Evolutionary conservation across 2,113 vertebrate genomes (phyloP).

Genomic region (Lepus americanus): DNA sequence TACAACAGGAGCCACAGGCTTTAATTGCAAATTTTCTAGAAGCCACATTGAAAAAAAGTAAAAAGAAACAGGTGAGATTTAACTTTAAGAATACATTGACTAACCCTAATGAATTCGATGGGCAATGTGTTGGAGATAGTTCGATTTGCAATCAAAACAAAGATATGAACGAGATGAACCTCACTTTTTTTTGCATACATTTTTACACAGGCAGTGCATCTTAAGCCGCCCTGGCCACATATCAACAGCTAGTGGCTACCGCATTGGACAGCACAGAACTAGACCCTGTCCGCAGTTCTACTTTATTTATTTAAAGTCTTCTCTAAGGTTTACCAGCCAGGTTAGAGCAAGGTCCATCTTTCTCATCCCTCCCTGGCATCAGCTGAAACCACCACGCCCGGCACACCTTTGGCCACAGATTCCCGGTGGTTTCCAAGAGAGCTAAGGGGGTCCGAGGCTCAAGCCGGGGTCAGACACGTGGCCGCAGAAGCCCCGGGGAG

Average conservation of each 20-base stretch:
- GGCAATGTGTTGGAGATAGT: conserved; percentile 17
- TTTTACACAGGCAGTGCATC: background rate
- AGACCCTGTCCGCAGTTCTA: conserved; percentile 14
- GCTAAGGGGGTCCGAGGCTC: background rate
- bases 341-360: background rate
- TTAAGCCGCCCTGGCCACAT: background rate
- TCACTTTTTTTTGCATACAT: conserved; percentile 43
- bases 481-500: background rate
- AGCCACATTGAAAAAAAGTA: background rate
- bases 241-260: conserved; percentile 23
- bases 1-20: background rate
- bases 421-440: conserved; percentile 14
- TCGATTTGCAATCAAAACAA: conserved; percentile 21
- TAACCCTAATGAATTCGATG: conserved; percentile 24
- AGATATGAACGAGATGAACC: conserved; percentile 34
- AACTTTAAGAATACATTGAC: conserved; percentile 50
- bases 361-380: background rate
- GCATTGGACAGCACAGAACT: conserved; percentile 54
- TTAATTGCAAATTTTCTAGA: background rate
- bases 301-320: background rate
- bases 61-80: conserved; percentile 55
- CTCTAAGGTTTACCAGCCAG: background rate
- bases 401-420: background rate
- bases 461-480: conserved; percentile 33
- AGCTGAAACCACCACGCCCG: background rate